A percentile compares a stretch with the other conserved stretches of the same genome.
Evolutionary conservation across 2,797 vertebrate species (phyloP).

Genomic region (Micromesistius poutassou): DNA sequence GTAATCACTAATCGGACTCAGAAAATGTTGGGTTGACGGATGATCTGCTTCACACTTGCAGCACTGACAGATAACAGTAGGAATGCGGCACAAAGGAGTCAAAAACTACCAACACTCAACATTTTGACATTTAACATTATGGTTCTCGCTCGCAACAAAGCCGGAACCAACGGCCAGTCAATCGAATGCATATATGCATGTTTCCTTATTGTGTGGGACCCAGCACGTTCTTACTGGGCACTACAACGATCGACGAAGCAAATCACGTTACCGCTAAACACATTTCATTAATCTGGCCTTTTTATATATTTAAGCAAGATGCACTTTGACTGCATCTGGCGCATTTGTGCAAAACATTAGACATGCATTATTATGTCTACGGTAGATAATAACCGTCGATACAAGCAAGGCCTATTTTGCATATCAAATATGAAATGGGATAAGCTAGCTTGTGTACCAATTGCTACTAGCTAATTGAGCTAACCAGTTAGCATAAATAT

Average conservation of each 20-base stretch:
- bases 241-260: neutral
- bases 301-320: neutral
- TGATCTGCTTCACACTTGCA: neutral
- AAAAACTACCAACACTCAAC: neutral
- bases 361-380: neutral
- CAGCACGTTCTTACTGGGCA: neutral
- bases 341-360: neutral
- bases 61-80: neutral
- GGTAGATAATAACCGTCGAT: neutral
- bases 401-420: neutral
- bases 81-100: neutral
- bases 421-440: neutral
- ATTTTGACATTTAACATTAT: no score
- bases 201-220: neutral
- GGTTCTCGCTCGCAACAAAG: neutral
- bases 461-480: constrained; percentile 12
- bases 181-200: neutral
- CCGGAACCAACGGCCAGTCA: neutral
- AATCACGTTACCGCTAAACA: neutral
- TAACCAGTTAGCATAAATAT: constrained; percentile 20
- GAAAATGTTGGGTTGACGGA: neutral
- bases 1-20: neutral
- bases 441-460: constrained; percentile 16
- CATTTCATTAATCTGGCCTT: neutral
- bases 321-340: neutral